phyloP scores from a whole-genome alignment of 2,797 vertebrate species.

The Neoniphon sammara region DNA sequence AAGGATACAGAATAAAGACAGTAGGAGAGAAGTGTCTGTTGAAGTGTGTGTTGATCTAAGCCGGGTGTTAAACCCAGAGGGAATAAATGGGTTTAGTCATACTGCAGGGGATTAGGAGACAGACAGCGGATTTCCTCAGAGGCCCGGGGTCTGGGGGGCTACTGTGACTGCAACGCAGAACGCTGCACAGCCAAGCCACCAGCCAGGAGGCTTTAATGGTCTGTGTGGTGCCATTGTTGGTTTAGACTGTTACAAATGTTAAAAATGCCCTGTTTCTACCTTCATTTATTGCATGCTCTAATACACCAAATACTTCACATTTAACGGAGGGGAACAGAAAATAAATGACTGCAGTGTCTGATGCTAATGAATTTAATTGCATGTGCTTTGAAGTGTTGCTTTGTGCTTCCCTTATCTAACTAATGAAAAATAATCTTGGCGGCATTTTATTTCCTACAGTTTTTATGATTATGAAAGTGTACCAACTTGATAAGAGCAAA shows the following conservation, averaged over 20 bases:
- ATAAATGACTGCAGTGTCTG: background rate
- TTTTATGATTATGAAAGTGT: background rate
- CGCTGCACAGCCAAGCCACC: background rate
- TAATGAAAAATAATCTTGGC: background rate
- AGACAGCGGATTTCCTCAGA: conserved; percentile 16
- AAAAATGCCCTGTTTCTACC: too few species aligned
- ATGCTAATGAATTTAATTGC: background rate
- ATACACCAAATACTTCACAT: background rate
- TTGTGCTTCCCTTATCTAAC: background rate
- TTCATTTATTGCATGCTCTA: background rate
- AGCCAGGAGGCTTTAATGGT: background rate
- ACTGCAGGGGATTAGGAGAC: conserved; percentile 8
- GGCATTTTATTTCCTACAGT: background rate
- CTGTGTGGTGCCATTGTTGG: background rate
- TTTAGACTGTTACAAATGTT: background rate
- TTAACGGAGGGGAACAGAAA: background rate
- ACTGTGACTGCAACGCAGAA: background rate
- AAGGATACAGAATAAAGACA: background rate
- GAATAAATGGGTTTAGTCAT: conserved; percentile 18
- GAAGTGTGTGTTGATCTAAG: conserved; percentile 10
- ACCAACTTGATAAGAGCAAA: background rate
- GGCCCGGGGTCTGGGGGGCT: background rate
- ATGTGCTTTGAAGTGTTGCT: background rate
- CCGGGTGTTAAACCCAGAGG: conserved; percentile 19
- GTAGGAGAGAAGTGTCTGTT: background rate